Conservation (phyloP, 2,113 vertebrate species). For the Rhabdornis inornatus region DNA sequence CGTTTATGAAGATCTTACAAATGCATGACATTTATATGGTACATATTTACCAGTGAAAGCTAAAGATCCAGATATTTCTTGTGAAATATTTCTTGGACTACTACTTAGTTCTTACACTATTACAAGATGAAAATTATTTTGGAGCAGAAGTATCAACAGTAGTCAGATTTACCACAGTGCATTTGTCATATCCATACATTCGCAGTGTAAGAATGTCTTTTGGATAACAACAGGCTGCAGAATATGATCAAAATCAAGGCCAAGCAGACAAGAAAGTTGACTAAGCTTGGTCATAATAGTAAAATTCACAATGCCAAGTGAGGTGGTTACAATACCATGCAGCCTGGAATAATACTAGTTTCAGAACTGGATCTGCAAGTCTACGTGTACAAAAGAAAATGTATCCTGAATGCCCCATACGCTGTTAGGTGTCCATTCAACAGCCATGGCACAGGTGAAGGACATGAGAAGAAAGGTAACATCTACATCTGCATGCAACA, state of each 20-base stretch:
- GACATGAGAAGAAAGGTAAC: not conserved
- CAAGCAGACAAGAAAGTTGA: not conserved
- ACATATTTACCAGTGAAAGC: not conserved
- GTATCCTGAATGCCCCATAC: rapidly evolving
- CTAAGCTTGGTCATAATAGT: not conserved
- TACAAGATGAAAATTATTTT: not conserved
- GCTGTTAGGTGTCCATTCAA: not conserved
- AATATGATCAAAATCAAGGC: not conserved
- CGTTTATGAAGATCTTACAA: not conserved
- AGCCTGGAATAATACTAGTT: not conserved
- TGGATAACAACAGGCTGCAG: not conserved
- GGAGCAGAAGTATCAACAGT: not conserved
- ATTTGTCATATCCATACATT: not conserved
- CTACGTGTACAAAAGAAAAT: rapidly evolving
- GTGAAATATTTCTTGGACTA: not conserved
- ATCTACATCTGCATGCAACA: not conserved
- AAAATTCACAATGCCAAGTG: not conserved
- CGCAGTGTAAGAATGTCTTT: not conserved
- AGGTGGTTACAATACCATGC: not conserved
- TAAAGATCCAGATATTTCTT: not conserved
- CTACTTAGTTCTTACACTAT: not conserved
- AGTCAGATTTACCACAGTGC: not conserved
- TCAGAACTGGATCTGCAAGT: not conserved
- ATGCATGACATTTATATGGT: not conserved
- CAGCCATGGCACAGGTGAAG: not conserved